These are phyloP conservation scores for Pollachius pollachius DNA, from an alignment of 2,113 vertebrate species.

Conservation along the genomic window DNA sequence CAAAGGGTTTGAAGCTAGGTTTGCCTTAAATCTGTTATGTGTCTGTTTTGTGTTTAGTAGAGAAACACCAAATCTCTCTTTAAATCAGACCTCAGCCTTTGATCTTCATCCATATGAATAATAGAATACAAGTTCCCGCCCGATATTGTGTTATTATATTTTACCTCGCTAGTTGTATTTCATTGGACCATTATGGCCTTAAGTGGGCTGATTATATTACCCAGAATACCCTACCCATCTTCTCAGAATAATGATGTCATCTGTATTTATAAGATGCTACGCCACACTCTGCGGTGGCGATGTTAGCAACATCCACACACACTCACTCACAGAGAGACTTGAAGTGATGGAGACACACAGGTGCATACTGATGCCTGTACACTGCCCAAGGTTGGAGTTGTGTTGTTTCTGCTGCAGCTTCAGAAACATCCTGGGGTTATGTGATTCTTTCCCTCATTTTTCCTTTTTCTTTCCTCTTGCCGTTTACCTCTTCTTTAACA, in stretches of 20 bases:
- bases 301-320: conserved; percentile 10
- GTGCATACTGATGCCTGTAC: conserved; percentile 7
- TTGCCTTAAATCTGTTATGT: too few species aligned
- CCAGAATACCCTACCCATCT: background rate
- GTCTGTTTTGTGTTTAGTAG: too few species aligned
- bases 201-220: too few species aligned
- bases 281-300: conserved; percentile 4
- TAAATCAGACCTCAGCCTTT: too few species aligned
- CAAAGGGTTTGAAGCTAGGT: too few species aligned
- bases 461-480: background rate
- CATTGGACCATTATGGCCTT: too few species aligned
- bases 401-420: too few species aligned
- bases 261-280: conserved; percentile 19
- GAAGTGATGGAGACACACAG: conserved; percentile 1
- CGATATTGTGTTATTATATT: too few species aligned
- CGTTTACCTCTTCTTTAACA: background rate
- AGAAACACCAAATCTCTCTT: too few species aligned
- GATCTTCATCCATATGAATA: too few species aligned
- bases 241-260: conserved; percentile 2
- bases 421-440: conserved; percentile 6
- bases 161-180: too few species aligned
- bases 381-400: background rate
- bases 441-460: conserved; percentile 27
- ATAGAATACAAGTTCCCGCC: too few species aligned
- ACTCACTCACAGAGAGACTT: conserved; percentile 17